phyloP scores from a whole-genome alignment of 2,797 vertebrate genomes.

The Tarsius wallacei region DNA sequence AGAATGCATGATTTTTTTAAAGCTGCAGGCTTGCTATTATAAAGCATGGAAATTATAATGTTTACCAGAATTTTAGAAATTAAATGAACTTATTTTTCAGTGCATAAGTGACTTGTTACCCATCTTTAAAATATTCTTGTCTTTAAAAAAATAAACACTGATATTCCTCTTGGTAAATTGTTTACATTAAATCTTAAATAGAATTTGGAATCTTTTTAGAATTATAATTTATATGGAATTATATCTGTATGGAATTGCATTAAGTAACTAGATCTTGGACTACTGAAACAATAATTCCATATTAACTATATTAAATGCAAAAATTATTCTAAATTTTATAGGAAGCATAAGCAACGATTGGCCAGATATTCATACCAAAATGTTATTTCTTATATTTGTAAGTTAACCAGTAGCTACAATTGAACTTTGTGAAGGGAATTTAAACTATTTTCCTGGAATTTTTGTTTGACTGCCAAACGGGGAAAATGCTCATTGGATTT shows the following conservation, averaged over 20 bases:
- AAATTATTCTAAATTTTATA: constrained; percentile 34
- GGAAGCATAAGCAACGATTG: neutral
- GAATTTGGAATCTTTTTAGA: constrained; percentile 42
- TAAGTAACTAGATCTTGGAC: constrained; percentile 3
- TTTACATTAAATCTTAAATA: constrained; percentile 48
- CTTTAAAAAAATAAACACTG: constrained; percentile 11
- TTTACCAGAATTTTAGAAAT: constrained; percentile 53
- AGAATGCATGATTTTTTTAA: neutral
- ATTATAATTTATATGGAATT: neutral
- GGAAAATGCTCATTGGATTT: constrained; percentile 73
- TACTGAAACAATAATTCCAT: neutral
- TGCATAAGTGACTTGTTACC: neutral
- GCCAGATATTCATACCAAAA: constrained; percentile 13
- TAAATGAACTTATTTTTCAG: neutral
- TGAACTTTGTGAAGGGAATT: constrained; percentile 74
- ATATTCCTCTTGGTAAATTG: neutral
- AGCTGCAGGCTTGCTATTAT: neutral
- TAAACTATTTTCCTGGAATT: constrained; percentile 81
- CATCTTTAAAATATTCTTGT: constrained; percentile 42
- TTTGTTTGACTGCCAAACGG: constrained; percentile 73
- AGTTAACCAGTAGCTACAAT: constrained; percentile 54
- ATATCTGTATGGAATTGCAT: neutral
- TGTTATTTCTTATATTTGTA: constrained; percentile 61
- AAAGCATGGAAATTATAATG: neutral
- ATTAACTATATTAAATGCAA: constrained; percentile 50